phyloP scores from a whole-genome alignment of 1,140 invertebrate species.

The Galendromus occidentalis region DNA sequence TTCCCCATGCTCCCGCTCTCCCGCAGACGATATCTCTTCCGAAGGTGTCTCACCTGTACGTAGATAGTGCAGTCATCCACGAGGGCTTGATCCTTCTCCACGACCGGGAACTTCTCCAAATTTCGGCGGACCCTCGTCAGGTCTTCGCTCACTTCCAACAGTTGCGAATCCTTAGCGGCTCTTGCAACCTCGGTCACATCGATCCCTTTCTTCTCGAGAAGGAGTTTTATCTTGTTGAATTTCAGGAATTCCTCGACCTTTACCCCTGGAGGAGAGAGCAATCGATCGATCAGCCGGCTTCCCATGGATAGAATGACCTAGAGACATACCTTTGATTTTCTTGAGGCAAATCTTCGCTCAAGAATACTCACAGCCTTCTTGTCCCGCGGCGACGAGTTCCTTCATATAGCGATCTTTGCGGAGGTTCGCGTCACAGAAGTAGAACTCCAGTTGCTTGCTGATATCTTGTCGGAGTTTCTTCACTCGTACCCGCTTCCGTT shows the following conservation, averaged over 20 bases:
- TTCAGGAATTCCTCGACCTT: background rate
- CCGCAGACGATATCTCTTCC: too few species aligned
- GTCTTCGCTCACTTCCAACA: background rate
- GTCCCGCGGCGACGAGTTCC: background rate
- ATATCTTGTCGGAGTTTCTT: background rate
- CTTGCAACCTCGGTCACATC: background rate
- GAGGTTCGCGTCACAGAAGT: background rate
- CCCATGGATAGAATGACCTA: background rate
- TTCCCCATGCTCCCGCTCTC: too few species aligned
- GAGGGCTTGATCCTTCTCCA: background rate
- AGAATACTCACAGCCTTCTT: background rate
- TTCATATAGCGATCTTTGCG: background rate
- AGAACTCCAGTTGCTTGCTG: conserved; percentile 3
- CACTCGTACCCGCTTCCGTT: background rate
- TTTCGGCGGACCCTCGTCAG: background rate
- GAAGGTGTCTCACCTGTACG: conserved; percentile 7
- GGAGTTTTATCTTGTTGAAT: conserved; percentile 4
- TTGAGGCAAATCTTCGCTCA: background rate
- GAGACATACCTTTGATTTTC: background rate
- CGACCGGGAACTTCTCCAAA: background rate
- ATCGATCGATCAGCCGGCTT: background rate
- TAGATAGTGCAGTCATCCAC: background rate
- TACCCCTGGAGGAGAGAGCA: background rate
- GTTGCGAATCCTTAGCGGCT: background rate
- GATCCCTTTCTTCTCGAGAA: background rate